Conservation (phyloP, 2,797 vertebrate genomes). For the Microchirus variegatus region DNA sequence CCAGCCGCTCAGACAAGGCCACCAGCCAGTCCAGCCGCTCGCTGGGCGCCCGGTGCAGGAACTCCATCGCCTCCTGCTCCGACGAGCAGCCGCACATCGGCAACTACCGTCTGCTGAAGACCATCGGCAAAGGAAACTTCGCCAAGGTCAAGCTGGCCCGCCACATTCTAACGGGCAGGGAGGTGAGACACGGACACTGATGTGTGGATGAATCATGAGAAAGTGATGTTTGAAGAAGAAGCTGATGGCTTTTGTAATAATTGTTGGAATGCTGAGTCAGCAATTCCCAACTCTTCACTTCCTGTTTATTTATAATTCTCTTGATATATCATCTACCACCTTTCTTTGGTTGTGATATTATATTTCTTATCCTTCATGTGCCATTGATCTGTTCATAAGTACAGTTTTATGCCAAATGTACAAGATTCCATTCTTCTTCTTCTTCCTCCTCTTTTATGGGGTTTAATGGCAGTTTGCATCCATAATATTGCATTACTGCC, state of each 20-base stretch:
- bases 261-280: too few species aligned
- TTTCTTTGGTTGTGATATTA: too few species aligned
- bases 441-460: too few species aligned
- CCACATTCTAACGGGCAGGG: constrained; percentile 89
- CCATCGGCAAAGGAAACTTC: constrained; percentile 95
- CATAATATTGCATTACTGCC: too few species aligned
- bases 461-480: too few species aligned
- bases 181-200: constrained; percentile 77
- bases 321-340: too few species aligned
- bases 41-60: constrained; percentile 88
- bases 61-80: constrained; percentile 89
- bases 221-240: neutral
- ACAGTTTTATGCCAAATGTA: too few species aligned
- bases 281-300: too few species aligned
- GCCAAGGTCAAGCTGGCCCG: constrained; percentile 95
- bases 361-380: too few species aligned
- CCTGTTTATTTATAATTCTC: too few species aligned
- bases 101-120: constrained; percentile 92
- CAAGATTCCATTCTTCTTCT: too few species aligned
- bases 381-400: too few species aligned
- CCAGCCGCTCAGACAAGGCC: constrained; percentile 89
- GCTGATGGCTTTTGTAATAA: neutral
- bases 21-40: constrained; percentile 87
- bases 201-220: neutral
- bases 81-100: constrained; percentile 93